A percentile compares a stretch with the other conserved stretches of the same genome.
Conservation (phyloP, 2,113 vertebrate genomes). For the Stigmatopora argus region DNA sequence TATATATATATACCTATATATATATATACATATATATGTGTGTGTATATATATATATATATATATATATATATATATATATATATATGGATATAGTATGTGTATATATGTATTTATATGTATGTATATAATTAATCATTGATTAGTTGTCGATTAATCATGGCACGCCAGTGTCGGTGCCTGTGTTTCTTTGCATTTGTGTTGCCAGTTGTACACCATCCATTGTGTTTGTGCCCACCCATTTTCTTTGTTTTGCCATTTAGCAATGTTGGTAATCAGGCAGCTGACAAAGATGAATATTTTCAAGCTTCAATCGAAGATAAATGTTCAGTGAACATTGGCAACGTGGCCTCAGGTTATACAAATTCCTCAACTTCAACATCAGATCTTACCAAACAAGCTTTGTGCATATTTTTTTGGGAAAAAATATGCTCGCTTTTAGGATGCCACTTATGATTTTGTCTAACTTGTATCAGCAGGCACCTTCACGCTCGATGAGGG, state of each 20-base stretch:
- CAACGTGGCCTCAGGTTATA: neutral
- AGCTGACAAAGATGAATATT: neutral
- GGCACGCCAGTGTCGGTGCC: too few relatives aligned
- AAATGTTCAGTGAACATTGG: neutral
- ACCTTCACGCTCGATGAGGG: slow-evolving; percentile 93
- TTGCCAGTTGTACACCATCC: neutral
- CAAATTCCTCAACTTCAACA: neutral
- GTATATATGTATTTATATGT: neutral
- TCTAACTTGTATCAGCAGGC: slow-evolving; percentile 62
- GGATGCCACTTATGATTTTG: neutral
- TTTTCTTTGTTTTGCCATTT: neutral
- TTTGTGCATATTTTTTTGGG: slow-evolving; percentile 1
- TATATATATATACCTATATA: neutral
- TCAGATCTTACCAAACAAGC: slow-evolving; percentile 14
- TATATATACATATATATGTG: neutral
- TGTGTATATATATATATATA: too few relatives aligned
- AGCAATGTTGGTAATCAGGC: neutral
- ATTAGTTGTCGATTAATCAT: too few relatives aligned
- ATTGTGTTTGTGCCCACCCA: neutral
- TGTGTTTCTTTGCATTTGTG: neutral
- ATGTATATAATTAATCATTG: too few relatives aligned
- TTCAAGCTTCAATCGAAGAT: neutral
- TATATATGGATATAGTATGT: neutral
- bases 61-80: too few relatives aligned
- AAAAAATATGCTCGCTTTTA: neutral